A percentile compares a stretch with the other conserved stretches of the same genome.
Conservation (phyloP, 2,797 vertebrate genomes). For the Coregonus sp. region DNA sequence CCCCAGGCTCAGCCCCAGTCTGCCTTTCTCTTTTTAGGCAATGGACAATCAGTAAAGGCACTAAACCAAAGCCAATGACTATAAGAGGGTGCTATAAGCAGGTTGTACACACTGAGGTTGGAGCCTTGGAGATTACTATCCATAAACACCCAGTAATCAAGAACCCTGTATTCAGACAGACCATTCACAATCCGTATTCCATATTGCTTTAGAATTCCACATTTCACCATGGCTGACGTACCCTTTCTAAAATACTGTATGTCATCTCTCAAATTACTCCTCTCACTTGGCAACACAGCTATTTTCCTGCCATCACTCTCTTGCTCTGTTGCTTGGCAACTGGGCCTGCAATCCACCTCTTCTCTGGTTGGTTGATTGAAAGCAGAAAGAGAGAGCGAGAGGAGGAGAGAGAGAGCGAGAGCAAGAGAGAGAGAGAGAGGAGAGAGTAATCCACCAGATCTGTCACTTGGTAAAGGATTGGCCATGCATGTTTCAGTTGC, state of each 20-base stretch:
- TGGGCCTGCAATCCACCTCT: slow-evolving; percentile 56
- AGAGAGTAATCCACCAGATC: slow-evolving; percentile 12
- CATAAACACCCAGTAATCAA: background rate
- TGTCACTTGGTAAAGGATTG: background rate
- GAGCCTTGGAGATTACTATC: background rate
- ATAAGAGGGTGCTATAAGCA: background rate
- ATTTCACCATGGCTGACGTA: slow-evolving; percentile 44
- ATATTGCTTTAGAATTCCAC: background rate
- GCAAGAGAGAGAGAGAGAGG: background rate
- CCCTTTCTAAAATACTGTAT: slow-evolving; percentile 54
- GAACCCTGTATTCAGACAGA: background rate
- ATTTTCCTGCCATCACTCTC: slow-evolving; percentile 62
- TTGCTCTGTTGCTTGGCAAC: slow-evolving; percentile 77
- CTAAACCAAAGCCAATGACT: background rate
- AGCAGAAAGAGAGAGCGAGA: slow-evolving; percentile 21
- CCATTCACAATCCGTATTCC: background rate
- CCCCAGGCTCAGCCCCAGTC: slow-evolving; percentile 15
- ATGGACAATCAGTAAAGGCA: background rate
- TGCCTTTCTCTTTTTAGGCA: background rate
- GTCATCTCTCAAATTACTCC: slow-evolving; percentile 59
- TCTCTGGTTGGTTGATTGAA: slow-evolving; percentile 64
- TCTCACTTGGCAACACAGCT: slow-evolving; percentile 69
- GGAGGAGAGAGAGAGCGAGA: background rate
- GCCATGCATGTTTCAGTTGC: background rate
- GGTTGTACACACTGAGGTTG: background rate